Evolutionary conservation across 2,797 vertebrate genomes (phyloP).

Genomic region (Pangasius sanitwongsei): DNA sequence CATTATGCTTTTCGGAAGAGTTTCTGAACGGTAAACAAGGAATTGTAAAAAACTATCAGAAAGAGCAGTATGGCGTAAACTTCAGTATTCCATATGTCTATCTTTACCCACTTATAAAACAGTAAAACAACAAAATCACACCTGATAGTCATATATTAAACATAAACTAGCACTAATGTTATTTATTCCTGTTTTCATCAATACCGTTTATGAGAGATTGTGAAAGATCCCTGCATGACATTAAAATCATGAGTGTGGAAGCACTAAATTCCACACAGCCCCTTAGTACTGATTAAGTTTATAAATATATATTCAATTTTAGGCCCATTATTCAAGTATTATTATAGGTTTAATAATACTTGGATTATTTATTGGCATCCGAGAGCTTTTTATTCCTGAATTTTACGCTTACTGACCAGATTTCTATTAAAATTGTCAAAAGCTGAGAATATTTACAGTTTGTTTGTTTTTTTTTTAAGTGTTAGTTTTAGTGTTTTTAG

Average conservation of each 20-base stretch:
- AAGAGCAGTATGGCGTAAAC: neutral
- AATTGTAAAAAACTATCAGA: neutral
- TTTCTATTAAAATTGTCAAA: too few relatives aligned
- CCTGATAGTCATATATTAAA: neutral
- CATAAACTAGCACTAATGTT: neutral
- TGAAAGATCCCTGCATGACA: neutral
- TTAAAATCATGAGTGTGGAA: neutral
- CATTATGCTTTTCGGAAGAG: neutral
- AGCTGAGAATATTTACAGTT: neutral
- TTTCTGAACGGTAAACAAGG: neutral
- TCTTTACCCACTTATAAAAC: neutral
- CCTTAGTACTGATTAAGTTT: too few relatives aligned
- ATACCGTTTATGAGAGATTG: too few relatives aligned
- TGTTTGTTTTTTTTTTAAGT: neutral
- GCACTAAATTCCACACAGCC: neutral
- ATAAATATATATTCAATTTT: too few relatives aligned
- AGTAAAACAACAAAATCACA: neutral
- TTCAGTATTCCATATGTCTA: neutral
- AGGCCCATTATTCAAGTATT: neutral
- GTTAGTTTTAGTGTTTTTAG: too few relatives aligned
- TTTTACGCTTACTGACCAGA: too few relatives aligned
- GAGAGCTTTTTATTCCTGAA: too few relatives aligned
- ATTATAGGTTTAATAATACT: too few relatives aligned
- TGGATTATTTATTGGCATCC: too few relatives aligned
- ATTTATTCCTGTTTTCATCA: neutral